Percentiles rank a stretch among this genome's conserved stretches.
phyloP scores from a whole-genome alignment of 2,888 invertebrate genomes.

The Synanthedon formicaeformis region DNA sequence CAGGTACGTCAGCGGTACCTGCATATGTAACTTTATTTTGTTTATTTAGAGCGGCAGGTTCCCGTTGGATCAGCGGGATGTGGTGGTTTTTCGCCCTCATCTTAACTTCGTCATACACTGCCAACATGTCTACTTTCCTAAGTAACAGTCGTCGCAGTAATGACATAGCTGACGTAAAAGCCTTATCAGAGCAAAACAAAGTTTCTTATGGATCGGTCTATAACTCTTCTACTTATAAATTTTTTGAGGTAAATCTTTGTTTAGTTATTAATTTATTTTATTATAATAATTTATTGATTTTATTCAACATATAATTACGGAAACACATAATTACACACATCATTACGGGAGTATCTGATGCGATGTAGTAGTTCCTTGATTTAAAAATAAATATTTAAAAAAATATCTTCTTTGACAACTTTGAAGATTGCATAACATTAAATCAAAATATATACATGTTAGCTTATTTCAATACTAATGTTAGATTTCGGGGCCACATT shows the following conservation, averaged over 20 bases:
- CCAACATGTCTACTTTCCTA: constrained; percentile 87
- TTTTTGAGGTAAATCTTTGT: constrained; percentile 78
- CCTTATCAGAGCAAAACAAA: constrained; percentile 84
- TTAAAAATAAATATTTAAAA: too few species aligned
- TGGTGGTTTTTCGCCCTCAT: constrained; percentile 96
- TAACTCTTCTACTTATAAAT: constrained; percentile 85
- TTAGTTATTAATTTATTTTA: not conserved
- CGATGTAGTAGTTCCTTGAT: too few species aligned
- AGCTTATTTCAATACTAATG: too few species aligned
- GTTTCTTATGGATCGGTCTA: constrained; percentile 86
- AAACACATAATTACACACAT: not conserved
- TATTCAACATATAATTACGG: too few species aligned
- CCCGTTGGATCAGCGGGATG: constrained; percentile 87
- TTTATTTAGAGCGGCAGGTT: constrained; percentile 81
- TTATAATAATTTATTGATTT: not conserved
- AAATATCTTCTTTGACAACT: too few species aligned
- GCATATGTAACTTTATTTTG: too few species aligned
- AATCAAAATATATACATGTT: too few species aligned
- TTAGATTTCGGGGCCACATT: too few species aligned
- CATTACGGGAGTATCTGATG: too few species aligned
- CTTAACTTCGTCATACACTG: constrained; percentile 82
- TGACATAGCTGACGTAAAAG: constrained; percentile 85
- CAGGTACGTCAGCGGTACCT: too few species aligned
- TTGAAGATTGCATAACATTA: too few species aligned
- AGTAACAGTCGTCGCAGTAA: constrained; percentile 83